Evolutionary conservation across 2,888 invertebrate genomes (phyloP), one percentile per base, ranked within the genome.

Genomic region (Linnaemya vulpina): DNA sequence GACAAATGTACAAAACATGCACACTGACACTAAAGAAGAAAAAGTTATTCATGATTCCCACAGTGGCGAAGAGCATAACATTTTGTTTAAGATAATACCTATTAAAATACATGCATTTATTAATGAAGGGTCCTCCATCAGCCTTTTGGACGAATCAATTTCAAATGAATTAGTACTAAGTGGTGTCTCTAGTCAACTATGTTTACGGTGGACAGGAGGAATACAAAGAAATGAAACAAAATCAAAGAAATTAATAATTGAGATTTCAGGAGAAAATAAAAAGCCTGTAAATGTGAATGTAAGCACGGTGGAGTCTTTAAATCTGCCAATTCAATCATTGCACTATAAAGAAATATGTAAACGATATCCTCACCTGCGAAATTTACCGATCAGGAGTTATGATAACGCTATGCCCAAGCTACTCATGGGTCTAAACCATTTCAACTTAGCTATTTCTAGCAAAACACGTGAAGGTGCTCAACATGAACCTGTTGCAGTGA

Each of bases 361-460:
- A 4, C 53, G 30, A 1, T 78, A 62, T 70, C 63, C 17, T 35
- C 77, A 83, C 74, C 22, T 83, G 38, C 62, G 68, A 73, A 73
- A 73, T 11, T 22, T 74, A 11, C 78, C 77, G 9, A 35, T 83
- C 0, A 20, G 43, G 43, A 78, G 83, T 22, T 83, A 74, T 35
- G 38, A 1, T 0, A 20, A 77, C 53, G 83, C 73, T 13, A 53
- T 43, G 35, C 83, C 78, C 15, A 25, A 58, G 51, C 25, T 83
- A 0, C 46, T 83, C 15, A 83, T 83, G 20, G 74, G 83, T 43
- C n/a, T 80, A 43, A 80, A 84, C n/a, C 76, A 84, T 67, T 67
- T 80, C 8, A 38, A 71, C 15, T 38, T 84, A 8, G 79, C 79
- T 15, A 17, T 79, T 4, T 71, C 63, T 43, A 58, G 11, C 17